A percentile compares a stretch with the other conserved stretches of the same genome.
These are phyloP conservation scores for Molanna angustata DNA, from an alignment of 2,888 invertebrate genomes.

Conservation along the genomic window DNA sequence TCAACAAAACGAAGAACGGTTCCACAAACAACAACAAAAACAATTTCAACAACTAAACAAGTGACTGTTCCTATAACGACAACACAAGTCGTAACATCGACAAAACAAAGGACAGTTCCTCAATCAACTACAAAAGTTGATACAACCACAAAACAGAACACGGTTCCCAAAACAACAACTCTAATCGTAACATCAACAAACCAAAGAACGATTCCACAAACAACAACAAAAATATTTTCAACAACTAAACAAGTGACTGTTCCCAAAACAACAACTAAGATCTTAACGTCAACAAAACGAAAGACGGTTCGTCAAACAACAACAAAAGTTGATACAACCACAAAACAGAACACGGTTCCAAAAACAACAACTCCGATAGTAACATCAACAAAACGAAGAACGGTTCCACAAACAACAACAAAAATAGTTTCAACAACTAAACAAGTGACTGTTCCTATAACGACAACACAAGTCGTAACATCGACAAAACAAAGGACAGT, in stretches of 20 bases:
- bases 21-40: too few species aligned
- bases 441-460: not conserved
- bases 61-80: too few species aligned
- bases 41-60: too few species aligned
- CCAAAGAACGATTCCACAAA: not conserved
- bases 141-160: too few species aligned
- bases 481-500: not conserved
- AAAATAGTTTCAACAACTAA: constrained; percentile 5
- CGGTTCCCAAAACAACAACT: not conserved
- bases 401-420: not conserved
- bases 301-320: too few species aligned
- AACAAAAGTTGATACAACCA: not conserved
- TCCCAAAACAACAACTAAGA: not conserved
- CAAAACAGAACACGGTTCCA: constrained; percentile 1
- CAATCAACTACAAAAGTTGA: too few species aligned
- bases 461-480: not conserved
- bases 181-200: not conserved
- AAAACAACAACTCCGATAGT: not conserved
- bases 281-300: not conserved
- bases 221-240: not conserved
- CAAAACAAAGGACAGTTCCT: too few species aligned
- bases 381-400: not conserved
- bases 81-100: too few species aligned
- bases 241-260: not conserved
- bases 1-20: too few species aligned